Percentiles rank a stretch among this genome's conserved stretches.
Conservation (phyloP, 2,113 vertebrate species). For the Poeciliopsis prolifica region DNA sequence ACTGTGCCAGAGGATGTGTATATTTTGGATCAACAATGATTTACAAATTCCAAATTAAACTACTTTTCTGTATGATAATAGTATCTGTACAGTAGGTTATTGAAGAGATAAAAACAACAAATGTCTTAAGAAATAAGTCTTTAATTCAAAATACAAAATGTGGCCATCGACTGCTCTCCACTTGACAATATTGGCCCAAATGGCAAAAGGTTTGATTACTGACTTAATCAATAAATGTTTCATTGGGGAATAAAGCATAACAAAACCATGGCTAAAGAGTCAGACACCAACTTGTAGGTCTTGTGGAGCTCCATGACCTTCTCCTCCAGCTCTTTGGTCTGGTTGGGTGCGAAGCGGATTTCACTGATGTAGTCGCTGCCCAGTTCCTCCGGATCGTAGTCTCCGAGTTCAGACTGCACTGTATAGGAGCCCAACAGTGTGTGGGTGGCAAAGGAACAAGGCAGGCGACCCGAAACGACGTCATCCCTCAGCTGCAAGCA, state of each 20-base stretch:
- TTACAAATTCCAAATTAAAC: no score
- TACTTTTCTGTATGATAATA: no score
- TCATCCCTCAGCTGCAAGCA: constrained; percentile 95
- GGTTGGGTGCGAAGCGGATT: constrained; percentile 92
- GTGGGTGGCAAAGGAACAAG: constrained; percentile 95
- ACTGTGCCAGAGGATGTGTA: no score
- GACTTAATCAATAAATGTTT: not conserved
- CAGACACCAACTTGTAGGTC: constrained; percentile 87
- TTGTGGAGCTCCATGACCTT: constrained; percentile 96
- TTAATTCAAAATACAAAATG: no score
- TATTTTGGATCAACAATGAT: no score
- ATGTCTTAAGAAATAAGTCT: no score
- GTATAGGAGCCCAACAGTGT: constrained; percentile 94
- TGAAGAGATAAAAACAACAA: no score
- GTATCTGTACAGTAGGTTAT: no score
- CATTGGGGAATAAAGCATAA: not conserved
- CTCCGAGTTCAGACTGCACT: constrained; percentile 93
- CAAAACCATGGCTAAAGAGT: not conserved
- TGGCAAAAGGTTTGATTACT: no score
- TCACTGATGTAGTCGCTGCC: constrained; percentile 90
- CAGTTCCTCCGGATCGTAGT: constrained; percentile 91
- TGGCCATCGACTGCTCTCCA: no score
- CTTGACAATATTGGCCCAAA: no score
- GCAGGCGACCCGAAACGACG: constrained; percentile 92
- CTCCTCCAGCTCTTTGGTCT: constrained; percentile 95